Conservation (phyloP, 2,797 vertebrate species). For the Numenius phaeopus region DNA sequence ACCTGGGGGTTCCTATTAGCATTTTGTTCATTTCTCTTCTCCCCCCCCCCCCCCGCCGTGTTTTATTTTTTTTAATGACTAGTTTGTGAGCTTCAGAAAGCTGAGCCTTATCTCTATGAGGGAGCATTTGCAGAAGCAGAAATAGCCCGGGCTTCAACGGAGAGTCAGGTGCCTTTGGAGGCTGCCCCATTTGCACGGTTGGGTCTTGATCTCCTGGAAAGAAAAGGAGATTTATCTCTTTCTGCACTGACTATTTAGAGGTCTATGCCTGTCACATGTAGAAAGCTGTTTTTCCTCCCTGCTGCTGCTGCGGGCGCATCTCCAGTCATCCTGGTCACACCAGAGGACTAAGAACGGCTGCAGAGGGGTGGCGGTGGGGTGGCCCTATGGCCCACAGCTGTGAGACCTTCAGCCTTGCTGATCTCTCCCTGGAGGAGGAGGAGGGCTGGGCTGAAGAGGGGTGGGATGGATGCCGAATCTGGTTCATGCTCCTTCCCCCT, state of each 20-base stretch:
- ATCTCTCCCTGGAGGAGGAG: fast-evolving
- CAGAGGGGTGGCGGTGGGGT: neutral
- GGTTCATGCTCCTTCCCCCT: neutral
- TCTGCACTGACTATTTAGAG: neutral
- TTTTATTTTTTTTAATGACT: slow-evolving; percentile 6
- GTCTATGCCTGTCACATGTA: neutral
- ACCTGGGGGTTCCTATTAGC: slow-evolving; percentile 36
- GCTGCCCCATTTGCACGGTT: neutral
- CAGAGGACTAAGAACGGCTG: neutral
- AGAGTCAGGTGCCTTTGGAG: neutral
- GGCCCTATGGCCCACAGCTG: neutral
- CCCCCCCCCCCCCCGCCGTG: neutral
- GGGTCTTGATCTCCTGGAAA: neutral
- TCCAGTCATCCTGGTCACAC: neutral
- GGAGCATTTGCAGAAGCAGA: neutral
- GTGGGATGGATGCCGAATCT: fast-evolving
- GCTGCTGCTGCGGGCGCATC: neutral
- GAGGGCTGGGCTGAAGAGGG: neutral
- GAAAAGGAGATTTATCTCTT: neutral
- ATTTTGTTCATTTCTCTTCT: slow-evolving; percentile 21
- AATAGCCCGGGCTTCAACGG: neutral
- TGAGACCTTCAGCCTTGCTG: neutral
- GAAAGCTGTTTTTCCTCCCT: neutral
- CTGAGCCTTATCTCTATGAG: neutral
- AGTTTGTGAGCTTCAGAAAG: neutral